Evolutionary conservation across 2,888 invertebrate genomes (phyloP).

Genomic region (Atethmia centrago): DNA sequence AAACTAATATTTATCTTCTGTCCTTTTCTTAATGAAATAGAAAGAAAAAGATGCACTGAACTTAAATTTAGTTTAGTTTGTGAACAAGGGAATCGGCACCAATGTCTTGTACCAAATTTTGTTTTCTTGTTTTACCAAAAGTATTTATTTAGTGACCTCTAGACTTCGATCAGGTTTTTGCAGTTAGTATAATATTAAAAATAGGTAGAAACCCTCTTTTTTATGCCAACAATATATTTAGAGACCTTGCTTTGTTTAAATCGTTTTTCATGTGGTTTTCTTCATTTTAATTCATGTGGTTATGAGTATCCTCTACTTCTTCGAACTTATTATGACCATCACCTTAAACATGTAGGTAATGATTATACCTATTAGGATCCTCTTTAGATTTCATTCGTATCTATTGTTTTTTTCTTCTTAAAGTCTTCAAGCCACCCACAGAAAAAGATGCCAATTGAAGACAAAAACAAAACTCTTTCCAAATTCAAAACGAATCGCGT

Average conservation of each 20-base stretch:
- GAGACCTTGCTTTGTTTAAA: neutral
- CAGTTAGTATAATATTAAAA: neutral
- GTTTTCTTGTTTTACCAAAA: neutral
- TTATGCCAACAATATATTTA: too few species aligned
- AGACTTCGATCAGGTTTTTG: neutral
- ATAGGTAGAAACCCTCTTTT: too few species aligned
- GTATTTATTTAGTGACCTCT: neutral
- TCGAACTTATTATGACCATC: neutral
- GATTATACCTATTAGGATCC: neutral
- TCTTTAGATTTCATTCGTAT: neutral
- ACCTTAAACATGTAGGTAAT: too few species aligned
- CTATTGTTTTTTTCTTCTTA: neutral
- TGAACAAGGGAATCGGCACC: too few species aligned
- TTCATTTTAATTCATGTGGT: too few species aligned
- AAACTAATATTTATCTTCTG: too few species aligned
- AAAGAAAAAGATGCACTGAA: too few species aligned
- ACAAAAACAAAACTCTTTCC: constrained; percentile 6
- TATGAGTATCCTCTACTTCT: neutral
- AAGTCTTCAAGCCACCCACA: neutral
- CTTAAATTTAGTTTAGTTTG: too few species aligned
- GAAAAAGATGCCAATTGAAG: neutral
- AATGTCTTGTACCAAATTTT: too few species aligned
- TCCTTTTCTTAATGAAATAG: too few species aligned
- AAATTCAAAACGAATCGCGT: constrained; percentile 47
- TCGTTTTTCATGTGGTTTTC: too few species aligned